Evolutionary conservation across 2,888 invertebrate species (phyloP), one percentile per base, ranked within the genome.

Genomic region (Chydorus sphaericus): DNA sequence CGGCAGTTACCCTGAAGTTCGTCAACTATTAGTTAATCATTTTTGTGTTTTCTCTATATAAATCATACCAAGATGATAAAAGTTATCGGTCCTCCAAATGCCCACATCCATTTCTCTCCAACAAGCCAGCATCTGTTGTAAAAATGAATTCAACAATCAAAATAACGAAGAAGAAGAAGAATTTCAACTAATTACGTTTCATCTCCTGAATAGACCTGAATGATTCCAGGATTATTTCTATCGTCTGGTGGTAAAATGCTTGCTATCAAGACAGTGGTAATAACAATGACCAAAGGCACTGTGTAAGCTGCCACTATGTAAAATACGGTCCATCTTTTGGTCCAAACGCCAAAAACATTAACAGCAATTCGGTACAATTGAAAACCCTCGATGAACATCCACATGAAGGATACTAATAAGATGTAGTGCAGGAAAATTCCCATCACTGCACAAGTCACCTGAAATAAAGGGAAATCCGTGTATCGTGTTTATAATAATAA

Each of bases 341-440:
- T n/a, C n/a, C 23, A 23, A 11, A 44, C 10, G 18, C 73, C 71
- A 62, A 75, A 75, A 16, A 74, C 74, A 59, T 67, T 64, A 38
- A 73, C 68, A 10, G 75, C 66, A 68, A 74, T 71, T 55, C 70
- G 66, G 61, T 74, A 74, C 23, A 75, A 67, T 61, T 73, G 73
- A 23, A 73, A 66, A 2, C 75, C 75, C 62, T 75, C 74, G 48
- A 73, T 63, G 55, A 71, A 67, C 75, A 75, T 75, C 75, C 75
- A 75, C 51, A 68, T 66, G 62, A 75, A 73, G 1, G 73, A 66
- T 6, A 69, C 66, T 48, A 73, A 65, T 63, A 74, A 71, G 58
- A 71, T 66, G 63, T 70, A 75, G 61, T 74, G 74, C 4, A 74
- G 66, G 7, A 69, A 58, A 2, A 68, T 68, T 4, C 73, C 74